Base-by-base conservation (phyloP, 1,140 invertebrate genomes). In the Drosophila pallidifrons region DNA sequence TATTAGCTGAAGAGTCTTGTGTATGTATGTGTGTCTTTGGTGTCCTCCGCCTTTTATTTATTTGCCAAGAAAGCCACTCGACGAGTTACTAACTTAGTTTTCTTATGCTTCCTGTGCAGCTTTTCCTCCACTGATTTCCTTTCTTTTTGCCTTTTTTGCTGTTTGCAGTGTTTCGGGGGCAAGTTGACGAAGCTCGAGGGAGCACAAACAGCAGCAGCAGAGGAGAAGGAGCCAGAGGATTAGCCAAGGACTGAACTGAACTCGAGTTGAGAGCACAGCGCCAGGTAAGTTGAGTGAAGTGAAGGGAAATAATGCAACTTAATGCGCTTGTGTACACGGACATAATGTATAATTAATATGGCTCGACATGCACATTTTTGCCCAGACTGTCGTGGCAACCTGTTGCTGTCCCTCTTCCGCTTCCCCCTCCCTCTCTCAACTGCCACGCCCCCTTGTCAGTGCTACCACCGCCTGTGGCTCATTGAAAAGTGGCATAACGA, bases 291-390 rank as follows among this genome's bases (percentile, higher is more conserved):
- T 63, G 61, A 45, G 51, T 47, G 30, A 54, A 32, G 30, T 51
- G 13, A 35, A 30, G 77, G 79, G 47, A 73, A 89, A 78, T 83
- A 83, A 89, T 88, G 85, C 83, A 88, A 80, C 83, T 88, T 87
- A 87, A 89, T 88, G 83, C 74, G 52, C 76, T 66, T 86, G 83
- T 82, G 66, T 77, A 77, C 66, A 67, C 70, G 72, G 70, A 83
- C 80, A 83, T 88, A 88, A 88, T 88, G 83, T 76, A 88, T 88
- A 88, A 88, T 88, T 88, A 88, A 88, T 89, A 83, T 83, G 74
- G 69, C 77, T 52, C 80, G 74, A 89, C 83, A 88, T 88, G 85
- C 82, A 87, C 80, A 75, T 75, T 71, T 51, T 38, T 7, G 7
- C 58, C 67, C 66, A 75, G 28, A 25, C 11, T 10, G 35, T 10